Base-by-base conservation (phyloP, 2,113 vertebrate genomes). In the Anoplopoma fimbria region DNA sequence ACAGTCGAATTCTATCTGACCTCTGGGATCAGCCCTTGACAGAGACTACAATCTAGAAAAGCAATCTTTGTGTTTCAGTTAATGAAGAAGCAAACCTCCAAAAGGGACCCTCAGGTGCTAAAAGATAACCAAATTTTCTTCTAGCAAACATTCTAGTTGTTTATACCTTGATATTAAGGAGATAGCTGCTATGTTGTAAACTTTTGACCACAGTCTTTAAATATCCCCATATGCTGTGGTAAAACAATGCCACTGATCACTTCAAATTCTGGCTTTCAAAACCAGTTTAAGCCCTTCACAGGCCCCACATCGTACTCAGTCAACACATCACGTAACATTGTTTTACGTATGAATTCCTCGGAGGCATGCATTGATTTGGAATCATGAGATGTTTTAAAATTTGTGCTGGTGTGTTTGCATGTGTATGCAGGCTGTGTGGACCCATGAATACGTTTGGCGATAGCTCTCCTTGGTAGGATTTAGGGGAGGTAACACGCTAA, bases 391-490 rank as follows among this genome's bases (percentile, higher is more conserved):
- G 45, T 73, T 69, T 77, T 71, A 57, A 80, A 70, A 47, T 62
- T 70, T 81, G 40, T 55, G 67, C 23, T 1, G 17, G 45, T 76
- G 76, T 77, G 72, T 85, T 86, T 87, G 79, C 53, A 63, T 82
- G 79, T 19, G 4, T 62, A 17, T 62, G 61, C 21, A 34, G 60
- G 60, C 64, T 89, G 71, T 63, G 57, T 65, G 6, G 86, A 86
- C 62, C 81, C 72, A 65, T 85, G 70, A 87, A 68, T 62, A 83
- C 38, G 69, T 75, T 74, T 90, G 82, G 90, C 60, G 88, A 92
- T 90, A 65, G 92, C 91, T 75, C 92, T 82, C 55, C 82, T 58
- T 92, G 87, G 90, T 89, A 77, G 87, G 84, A 61, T 91, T 92
- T 90, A 86, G 51, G 21, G 33, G 77, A 71, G 53, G 79, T 69